phyloP scores from a whole-genome alignment of 92 coral and sea anemone species.

The Phenganax subtilis region DNA sequence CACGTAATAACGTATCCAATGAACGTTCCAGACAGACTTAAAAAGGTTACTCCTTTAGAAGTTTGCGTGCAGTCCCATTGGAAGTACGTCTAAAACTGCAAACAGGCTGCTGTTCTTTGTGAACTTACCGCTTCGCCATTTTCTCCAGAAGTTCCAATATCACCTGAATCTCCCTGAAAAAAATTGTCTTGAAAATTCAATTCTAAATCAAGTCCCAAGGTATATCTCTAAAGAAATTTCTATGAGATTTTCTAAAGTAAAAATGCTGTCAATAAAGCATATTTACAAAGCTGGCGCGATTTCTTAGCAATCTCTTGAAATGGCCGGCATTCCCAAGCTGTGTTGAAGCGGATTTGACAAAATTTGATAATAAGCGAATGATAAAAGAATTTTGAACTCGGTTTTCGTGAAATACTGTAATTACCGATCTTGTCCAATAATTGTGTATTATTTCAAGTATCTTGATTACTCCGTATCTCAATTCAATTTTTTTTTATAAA shows the following conservation, averaged over 20 bases:
- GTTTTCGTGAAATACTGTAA: too few relatives aligned
- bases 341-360: too few relatives aligned
- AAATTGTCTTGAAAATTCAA: background rate
- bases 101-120: background rate
- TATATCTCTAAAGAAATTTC: too few relatives aligned
- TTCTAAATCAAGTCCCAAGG: too few relatives aligned
- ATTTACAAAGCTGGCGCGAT: too few relatives aligned
- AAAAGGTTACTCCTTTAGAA: background rate
- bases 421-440: background rate
- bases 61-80: background rate
- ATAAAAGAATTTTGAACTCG: too few relatives aligned
- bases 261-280: too few relatives aligned
- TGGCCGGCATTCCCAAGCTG: too few relatives aligned
- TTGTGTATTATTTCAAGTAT: background rate
- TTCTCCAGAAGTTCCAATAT: conserved; percentile 8
- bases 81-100: background rate
- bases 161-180: conserved; percentile 11
- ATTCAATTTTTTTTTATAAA: background rate
- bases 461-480: background rate
- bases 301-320: too few relatives aligned
- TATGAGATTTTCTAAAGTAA: too few relatives aligned
- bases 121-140: conserved; percentile 25
- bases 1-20: background rate
- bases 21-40: too few relatives aligned
- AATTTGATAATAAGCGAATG: too few relatives aligned